Evolutionary conservation across 2,113 vertebrate species (phyloP).

Genomic region (Litocranius walleri): DNA sequence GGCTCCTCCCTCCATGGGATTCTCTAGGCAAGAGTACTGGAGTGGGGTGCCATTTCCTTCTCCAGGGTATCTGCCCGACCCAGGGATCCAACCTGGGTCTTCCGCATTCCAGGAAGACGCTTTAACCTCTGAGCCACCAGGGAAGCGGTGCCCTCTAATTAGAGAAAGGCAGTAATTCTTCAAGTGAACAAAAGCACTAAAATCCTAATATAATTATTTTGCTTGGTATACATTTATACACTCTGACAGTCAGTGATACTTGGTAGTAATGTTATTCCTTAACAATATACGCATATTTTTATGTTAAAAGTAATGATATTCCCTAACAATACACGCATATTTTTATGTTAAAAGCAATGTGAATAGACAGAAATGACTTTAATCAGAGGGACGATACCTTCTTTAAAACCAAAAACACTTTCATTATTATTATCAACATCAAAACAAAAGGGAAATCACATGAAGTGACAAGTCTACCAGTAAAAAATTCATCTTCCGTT

Average conservation of each 20-base stretch:
- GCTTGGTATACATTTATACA: background rate
- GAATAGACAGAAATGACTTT: background rate
- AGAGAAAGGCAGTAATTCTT: background rate
- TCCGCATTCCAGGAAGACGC: no score
- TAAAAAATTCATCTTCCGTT: background rate
- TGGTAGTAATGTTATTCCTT: background rate
- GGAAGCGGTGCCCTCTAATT: background rate
- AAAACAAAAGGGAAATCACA: no score
- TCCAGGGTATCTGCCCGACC: no score
- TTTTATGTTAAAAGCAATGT: background rate
- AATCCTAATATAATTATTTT: background rate
- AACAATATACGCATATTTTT: background rate
- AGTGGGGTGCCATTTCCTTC: no score
- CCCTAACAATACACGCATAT: background rate
- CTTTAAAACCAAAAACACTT: slow-evolving; percentile 17
- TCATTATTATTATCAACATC: background rate
- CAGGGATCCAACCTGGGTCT: no score
- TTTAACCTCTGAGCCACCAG: no score
- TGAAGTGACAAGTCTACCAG: no score
- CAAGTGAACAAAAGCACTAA: background rate
- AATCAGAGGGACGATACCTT: background rate
- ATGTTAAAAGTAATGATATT: background rate
- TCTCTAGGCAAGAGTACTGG: no score
- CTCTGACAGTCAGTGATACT: background rate
- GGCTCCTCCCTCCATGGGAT: no score